phyloP scores from a whole-genome alignment of 30 jellyfish, hydroid and myxozoan genomes.

The Cassiopea andromeda region DNA sequence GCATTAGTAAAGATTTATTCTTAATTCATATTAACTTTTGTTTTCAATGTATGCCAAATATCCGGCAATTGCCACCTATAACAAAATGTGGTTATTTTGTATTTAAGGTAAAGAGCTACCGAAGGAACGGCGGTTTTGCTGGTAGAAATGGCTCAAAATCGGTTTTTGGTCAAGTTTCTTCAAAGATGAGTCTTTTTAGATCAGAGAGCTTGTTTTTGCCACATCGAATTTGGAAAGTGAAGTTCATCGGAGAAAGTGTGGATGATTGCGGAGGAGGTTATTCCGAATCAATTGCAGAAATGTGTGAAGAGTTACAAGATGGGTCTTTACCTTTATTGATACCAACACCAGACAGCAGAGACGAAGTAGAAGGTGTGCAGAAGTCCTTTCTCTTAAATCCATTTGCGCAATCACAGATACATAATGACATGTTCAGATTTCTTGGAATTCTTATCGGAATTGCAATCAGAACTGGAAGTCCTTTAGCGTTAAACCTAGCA shows the following conservation, averaged over 20 bases:
- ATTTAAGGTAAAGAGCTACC: conserved; percentile 84
- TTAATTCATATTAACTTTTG: no score
- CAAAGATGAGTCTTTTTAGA: conserved; percentile 64
- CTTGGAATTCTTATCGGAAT: conserved; percentile 86
- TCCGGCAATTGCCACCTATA: no score
- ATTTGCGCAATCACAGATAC: conserved; percentile 42
- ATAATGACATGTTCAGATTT: conserved; percentile 74
- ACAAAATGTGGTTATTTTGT: no score
- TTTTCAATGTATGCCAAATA: no score
- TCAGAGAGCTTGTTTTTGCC: conserved; percentile 86
- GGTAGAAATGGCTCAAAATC: conserved; percentile 79
- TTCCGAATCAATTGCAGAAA: conserved; percentile 93
- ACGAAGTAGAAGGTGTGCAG: conserved; percentile 60
- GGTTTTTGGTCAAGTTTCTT: conserved; percentile 82
- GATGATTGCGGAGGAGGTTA: conserved; percentile 99
- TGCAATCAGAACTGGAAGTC: conserved; percentile 91
- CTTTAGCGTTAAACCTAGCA: conserved; percentile 81
- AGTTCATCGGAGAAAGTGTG: conserved; percentile 89
- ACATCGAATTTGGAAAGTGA: conserved; percentile 92
- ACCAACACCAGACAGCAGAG: conserved; percentile 89
- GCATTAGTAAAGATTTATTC: no score
- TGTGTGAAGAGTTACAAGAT: conserved; percentile 90
- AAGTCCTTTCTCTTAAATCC: conserved; percentile 78
- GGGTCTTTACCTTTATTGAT: conserved; percentile 80
- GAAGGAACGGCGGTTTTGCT: conserved; percentile 69